phyloP scores from a whole-genome alignment of 2,113 vertebrate genomes.

The Anguilla rostrata region DNA sequence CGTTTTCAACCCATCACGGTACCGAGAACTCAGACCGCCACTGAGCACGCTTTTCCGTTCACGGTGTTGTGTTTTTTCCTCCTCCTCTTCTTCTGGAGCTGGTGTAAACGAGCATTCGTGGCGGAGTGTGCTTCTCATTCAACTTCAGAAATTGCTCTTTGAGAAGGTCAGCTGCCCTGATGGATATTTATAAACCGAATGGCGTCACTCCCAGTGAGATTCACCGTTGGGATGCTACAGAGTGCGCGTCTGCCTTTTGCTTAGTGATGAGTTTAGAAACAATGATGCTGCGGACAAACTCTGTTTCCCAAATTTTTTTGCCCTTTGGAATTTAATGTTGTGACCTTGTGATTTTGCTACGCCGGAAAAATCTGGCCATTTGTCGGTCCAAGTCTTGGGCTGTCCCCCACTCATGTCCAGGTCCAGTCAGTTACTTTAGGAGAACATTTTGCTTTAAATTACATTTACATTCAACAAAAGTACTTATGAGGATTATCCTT shows the following conservation, averaged over 20 bases:
- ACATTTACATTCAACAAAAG: neutral
- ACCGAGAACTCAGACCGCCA: neutral
- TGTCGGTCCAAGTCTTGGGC: neutral
- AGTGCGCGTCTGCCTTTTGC: too few relatives aligned
- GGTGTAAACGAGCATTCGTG: conserved; percentile 7
- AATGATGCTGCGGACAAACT: too few relatives aligned
- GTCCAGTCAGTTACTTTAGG: neutral
- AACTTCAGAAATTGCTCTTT: conserved; percentile 8
- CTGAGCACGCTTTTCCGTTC: neutral
- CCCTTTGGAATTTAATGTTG: neutral
- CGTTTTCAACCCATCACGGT: too few relatives aligned
- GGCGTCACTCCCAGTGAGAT: neutral
- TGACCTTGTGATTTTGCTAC: neutral
- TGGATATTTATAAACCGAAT: conserved; percentile 27
- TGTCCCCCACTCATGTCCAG: neutral
- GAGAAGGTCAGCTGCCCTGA: conserved; percentile 48
- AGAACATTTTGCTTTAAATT: neutral
- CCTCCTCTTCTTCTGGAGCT: neutral
- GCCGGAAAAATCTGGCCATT: neutral
- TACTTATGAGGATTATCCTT: neutral
- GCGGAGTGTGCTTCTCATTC: conserved; percentile 9
- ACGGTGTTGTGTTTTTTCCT: neutral
- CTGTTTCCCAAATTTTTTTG: neutral
- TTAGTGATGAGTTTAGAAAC: too few relatives aligned
- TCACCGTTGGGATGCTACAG: too few relatives aligned